Conservation (phyloP, 2,113 vertebrate species). For the Dunckerocampus dactyliophorus region DNA sequence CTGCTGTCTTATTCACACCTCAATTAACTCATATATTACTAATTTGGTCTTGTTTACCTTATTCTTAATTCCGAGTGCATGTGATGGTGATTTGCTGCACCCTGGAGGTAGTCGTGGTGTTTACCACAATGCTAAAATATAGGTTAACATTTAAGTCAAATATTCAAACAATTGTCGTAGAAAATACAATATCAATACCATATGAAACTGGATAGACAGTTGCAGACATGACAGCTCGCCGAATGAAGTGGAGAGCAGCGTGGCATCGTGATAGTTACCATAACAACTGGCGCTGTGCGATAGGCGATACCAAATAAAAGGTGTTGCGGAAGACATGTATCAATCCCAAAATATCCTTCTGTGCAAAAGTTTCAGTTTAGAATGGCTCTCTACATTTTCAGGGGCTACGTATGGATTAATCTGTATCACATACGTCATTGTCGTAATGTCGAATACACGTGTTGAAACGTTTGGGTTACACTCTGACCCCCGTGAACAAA, state of each 20-base stretch:
- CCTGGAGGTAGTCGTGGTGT: no score
- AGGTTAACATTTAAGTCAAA: no score
- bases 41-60: no score
- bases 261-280: slow-evolving; percentile 44
- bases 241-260: not conserved
- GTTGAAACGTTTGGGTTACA: not conserved
- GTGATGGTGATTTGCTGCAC: no score
- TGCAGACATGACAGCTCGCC: not conserved
- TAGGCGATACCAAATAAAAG: slow-evolving; percentile 46
- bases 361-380: accelerated
- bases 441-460: not conserved
- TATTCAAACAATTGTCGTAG: no score
- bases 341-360: accelerated
- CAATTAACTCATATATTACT: no score
- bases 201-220: not conserved
- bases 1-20: no score
- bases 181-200: no score
- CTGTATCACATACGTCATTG: accelerated
- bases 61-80: no score
- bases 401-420: accelerated
- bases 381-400: accelerated
- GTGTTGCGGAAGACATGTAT: not conserved
- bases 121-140: no score
- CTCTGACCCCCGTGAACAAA: accelerated
- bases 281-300: slow-evolving; percentile 54